These are phyloP conservation scores for Gadus chalcogrammus DNA, from an alignment of 2,113 vertebrate species.

Conservation along the genomic window DNA sequence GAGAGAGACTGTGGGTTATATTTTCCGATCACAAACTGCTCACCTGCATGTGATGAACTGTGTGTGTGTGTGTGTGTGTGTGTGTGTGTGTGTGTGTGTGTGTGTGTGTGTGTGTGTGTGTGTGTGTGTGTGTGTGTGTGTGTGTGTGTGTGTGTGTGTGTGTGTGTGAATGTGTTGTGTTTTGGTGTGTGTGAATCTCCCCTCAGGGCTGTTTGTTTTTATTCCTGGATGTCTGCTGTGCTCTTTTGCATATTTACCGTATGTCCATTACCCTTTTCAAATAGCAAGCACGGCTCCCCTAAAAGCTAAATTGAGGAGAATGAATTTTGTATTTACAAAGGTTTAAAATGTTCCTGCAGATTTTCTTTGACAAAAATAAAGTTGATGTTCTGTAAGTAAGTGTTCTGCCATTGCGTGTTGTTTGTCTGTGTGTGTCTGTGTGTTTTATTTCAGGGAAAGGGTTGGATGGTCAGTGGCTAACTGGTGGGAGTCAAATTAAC, in stretches of 20 bases:
- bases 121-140: conserved; percentile 8
- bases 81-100: conserved; percentile 4
- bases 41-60: conserved; percentile 79
- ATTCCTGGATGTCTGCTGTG: conserved; percentile 4
- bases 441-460: neutral
- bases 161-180: conserved; percentile 71
- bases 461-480: neutral
- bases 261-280: conserved; percentile 1
- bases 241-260: conserved; percentile 15
- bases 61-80: conserved; percentile 11
- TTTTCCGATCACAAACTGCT: conserved; percentile 88
- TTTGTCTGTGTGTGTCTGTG: no score
- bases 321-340: conserved; percentile 35
- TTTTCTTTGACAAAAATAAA: conserved; percentile 52
- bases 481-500: no score
- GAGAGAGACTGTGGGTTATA: no score
- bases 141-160: conserved; percentile 17
- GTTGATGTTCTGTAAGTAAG: neutral
- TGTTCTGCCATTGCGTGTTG: neutral
- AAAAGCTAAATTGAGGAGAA: conserved; percentile 32
- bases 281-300: conserved; percentile 4
- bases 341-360: conserved; percentile 13
- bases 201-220: neutral
- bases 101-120: neutral
- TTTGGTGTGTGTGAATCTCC: conserved; percentile 50